phyloP scores from a whole-genome alignment of 2,888 invertebrate species.

The Epicampocera succincta region DNA sequence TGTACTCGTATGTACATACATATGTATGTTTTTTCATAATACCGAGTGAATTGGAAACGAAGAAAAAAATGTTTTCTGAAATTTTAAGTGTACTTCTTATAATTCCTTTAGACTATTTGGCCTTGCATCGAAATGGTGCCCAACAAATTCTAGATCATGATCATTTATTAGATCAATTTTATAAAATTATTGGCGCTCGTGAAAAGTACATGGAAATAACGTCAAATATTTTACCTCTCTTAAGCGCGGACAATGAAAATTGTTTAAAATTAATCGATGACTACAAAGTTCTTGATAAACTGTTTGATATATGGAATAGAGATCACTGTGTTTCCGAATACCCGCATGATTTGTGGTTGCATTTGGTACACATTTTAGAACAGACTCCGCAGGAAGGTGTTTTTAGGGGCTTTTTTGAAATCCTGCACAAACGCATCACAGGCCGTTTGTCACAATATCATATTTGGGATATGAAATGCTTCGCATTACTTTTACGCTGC shows the following conservation, averaged over 20 bases:
- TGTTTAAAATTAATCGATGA: constrained; percentile 38
- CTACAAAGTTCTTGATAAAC: constrained; percentile 53
- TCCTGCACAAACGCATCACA: constrained; percentile 74
- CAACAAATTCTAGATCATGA: constrained; percentile 70
- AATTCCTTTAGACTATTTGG: constrained; percentile 35
- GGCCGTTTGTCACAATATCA: constrained; percentile 71
- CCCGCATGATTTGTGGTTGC: constrained; percentile 74
- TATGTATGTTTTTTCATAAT: too few species aligned
- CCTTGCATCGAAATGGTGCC: constrained; percentile 71
- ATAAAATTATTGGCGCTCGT: constrained; percentile 71
- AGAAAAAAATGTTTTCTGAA: too few species aligned
- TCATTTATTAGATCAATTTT: constrained; percentile 74
- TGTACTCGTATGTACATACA: too few species aligned
- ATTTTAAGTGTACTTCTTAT: too few species aligned
- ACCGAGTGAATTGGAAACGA: too few species aligned
- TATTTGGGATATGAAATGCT: constrained; percentile 77
- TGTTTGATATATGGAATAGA: constrained; percentile 70
- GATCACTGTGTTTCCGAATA: constrained; percentile 72
- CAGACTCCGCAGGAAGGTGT: constrained; percentile 75
- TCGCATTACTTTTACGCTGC: constrained; percentile 77
- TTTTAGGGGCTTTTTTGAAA: constrained; percentile 76
- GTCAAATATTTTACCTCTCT: constrained; percentile 74
- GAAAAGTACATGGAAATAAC: constrained; percentile 66
- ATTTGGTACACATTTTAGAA: constrained; percentile 76
- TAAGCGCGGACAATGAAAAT: constrained; percentile 74